Conservation (phyloP, 2,113 vertebrate species). For the Lepisosteus oculatus region DNA sequence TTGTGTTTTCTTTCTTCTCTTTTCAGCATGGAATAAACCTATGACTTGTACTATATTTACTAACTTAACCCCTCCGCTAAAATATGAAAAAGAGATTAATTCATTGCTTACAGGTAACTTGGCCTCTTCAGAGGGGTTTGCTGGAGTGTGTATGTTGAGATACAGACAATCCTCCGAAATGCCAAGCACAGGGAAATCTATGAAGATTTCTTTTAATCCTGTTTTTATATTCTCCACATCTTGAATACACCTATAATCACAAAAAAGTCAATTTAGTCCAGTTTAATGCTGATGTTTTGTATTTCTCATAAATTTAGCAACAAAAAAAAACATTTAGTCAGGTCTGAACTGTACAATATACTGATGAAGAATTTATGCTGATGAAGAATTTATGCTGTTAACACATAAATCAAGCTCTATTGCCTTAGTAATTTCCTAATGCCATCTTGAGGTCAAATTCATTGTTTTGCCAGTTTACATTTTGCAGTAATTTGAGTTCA, state of each 20-base stretch:
- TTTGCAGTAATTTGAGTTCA: no score
- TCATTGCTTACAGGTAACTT: constrained; percentile 61
- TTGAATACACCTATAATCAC: constrained; percentile 58
- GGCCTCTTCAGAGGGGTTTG: constrained; percentile 38
- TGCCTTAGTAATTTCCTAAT: no score
- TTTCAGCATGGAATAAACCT: no score
- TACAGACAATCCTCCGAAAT: constrained; percentile 70
- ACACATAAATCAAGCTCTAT: no score
- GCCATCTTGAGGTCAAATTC: no score
- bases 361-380: no score
- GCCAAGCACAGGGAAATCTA: constrained; percentile 19
- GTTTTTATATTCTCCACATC: rapidly evolving
- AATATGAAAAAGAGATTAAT: not conserved
- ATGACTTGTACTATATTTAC: no score
- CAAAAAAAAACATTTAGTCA: not conserved
- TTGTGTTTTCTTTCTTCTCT: no score
- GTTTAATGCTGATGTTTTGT: not conserved
- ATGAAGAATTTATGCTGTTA: no score
- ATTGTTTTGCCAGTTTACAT: no score
- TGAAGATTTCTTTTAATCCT: not conserved
- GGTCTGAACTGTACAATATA: no score
- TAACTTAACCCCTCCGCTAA: no score
- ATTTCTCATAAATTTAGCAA: not conserved
- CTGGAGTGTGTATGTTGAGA: constrained; percentile 64
- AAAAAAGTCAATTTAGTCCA: not conserved